phyloP scores from a whole-genome alignment of 2,888 invertebrate genomes.

The Lasius fuliginosus region DNA sequence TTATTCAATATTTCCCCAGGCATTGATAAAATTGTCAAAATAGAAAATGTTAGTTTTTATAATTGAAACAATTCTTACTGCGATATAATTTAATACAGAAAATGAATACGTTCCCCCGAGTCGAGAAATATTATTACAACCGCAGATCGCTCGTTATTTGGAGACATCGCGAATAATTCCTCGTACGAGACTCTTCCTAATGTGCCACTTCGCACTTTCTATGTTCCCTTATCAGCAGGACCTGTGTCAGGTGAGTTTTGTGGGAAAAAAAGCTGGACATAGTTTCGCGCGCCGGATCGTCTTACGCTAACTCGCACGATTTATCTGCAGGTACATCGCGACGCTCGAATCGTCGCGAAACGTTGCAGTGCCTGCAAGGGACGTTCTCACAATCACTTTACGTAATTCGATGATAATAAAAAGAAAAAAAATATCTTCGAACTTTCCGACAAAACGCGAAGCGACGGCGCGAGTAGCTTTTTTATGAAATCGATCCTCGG shows the following conservation, averaged over 20 bases:
- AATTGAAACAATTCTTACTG: neutral
- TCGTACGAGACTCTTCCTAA: slow-evolving; percentile 32
- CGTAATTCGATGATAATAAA: slow-evolving; percentile 51
- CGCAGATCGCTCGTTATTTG: neutral
- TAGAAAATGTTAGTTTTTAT: neutral
- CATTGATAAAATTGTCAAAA: neutral
- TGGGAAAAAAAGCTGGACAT: slow-evolving; percentile 83
- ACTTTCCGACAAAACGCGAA: slow-evolving; percentile 14
- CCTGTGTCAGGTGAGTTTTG: slow-evolving; percentile 84
- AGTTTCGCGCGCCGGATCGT: slow-evolving; percentile 76
- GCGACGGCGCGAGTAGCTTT: slow-evolving; percentile 29
- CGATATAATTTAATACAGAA: neutral
- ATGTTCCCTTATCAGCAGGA: slow-evolving; percentile 74
- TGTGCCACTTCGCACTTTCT: slow-evolving; percentile 73
- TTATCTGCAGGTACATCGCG: slow-evolving; percentile 79
- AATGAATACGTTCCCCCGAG: neutral
- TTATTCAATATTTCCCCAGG: neutral
- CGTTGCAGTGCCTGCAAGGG: slow-evolving; percentile 29
- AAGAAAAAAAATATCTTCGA: slow-evolving; percentile 23
- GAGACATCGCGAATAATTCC: slow-evolving; percentile 24
- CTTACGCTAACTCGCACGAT: slow-evolving; percentile 82
- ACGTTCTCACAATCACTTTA: slow-evolving; percentile 52
- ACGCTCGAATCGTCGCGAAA: slow-evolving; percentile 61
- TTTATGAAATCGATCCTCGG: slow-evolving; percentile 46
- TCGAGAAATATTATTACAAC: slow-evolving; percentile 12